These are phyloP conservation scores for Pogona vitticeps DNA, from an alignment of 2,113 vertebrate genomes.

Conservation along the genomic window DNA sequence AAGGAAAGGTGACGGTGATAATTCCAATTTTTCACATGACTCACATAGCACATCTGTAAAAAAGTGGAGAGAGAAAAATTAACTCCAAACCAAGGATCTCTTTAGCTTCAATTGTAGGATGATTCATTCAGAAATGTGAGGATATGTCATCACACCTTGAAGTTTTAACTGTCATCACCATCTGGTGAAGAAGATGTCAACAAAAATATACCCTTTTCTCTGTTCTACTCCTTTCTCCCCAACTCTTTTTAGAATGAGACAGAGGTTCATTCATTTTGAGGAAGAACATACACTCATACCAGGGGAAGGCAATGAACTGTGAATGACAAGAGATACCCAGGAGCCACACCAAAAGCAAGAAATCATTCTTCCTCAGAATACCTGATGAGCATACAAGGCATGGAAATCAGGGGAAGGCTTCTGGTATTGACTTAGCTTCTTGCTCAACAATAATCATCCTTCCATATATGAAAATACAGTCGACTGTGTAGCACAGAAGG, in stretches of 20 bases:
- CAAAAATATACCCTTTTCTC: background rate
- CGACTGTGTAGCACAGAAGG: background rate
- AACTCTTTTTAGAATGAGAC: background rate
- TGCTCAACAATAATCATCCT: background rate
- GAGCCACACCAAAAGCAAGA: background rate
- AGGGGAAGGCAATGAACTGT: background rate
- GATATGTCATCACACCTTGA: background rate
- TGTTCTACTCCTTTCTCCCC: background rate
- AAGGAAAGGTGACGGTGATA: background rate
- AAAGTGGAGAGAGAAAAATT: background rate
- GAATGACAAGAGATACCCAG: conserved; percentile 5
- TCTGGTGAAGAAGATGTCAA: background rate
- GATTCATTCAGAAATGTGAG: conserved; percentile 13
- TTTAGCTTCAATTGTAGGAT: background rate
- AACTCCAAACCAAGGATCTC: background rate
- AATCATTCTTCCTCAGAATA: background rate
- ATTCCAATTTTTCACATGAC: conserved; percentile 13
- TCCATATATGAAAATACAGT: background rate
- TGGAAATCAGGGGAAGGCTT: background rate
- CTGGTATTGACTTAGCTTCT: background rate
- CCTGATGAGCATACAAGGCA: background rate
- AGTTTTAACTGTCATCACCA: conserved; percentile 23
- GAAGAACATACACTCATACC: background rate
- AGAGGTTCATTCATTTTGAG: background rate
- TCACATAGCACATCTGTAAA: background rate